phyloP scores from a whole-genome alignment of 2,113 vertebrate species.

The Istiophorus platypterus region DNA sequence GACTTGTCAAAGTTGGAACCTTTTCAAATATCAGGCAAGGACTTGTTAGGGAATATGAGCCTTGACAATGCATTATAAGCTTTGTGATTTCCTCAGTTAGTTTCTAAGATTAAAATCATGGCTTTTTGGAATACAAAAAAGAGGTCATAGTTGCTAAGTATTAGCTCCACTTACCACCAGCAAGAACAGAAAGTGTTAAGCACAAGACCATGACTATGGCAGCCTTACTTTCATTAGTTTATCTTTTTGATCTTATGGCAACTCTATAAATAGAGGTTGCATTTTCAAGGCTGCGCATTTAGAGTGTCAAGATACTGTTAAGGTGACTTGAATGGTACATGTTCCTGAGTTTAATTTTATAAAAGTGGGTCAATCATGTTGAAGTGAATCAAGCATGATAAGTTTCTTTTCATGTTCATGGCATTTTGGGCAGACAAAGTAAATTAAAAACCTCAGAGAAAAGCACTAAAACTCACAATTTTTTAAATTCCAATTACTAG shows the following conservation, averaged over 20 bases:
- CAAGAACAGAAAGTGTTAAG: conserved; percentile 15
- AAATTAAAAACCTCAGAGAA: not conserved
- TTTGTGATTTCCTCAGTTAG: conserved; percentile 7
- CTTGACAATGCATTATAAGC: conserved; percentile 14
- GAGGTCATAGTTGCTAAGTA: conserved; percentile 34
- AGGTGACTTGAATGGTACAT: conserved; percentile 32
- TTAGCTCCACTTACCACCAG: conserved; percentile 39
- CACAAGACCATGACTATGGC: conserved; percentile 44
- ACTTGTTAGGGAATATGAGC: conserved; percentile 23
- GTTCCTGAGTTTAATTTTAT: conserved; percentile 18
- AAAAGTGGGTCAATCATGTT: conserved; percentile 23
- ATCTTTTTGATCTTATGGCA: conserved; percentile 43
- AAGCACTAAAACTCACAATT: not conserved
- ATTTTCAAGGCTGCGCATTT: conserved; percentile 34
- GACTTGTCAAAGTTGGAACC: not conserved
- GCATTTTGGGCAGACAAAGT: not conserved
- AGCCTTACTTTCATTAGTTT: conserved; percentile 48
- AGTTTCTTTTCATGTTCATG: not conserved
- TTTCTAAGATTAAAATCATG: conserved; percentile 33
- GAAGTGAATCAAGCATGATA: conserved; percentile 5
- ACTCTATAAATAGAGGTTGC: conserved; percentile 32
- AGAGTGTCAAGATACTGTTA: conserved; percentile 24
- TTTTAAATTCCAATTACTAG: not conserved
- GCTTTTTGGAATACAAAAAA: conserved; percentile 54
- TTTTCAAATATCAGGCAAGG: not conserved